A percentile compares a stretch with the other conserved stretches of the same genome.
Conservation (phyloP, 64 coral and sea anemone genomes). For the Catalaphyllia jardinei region DNA sequence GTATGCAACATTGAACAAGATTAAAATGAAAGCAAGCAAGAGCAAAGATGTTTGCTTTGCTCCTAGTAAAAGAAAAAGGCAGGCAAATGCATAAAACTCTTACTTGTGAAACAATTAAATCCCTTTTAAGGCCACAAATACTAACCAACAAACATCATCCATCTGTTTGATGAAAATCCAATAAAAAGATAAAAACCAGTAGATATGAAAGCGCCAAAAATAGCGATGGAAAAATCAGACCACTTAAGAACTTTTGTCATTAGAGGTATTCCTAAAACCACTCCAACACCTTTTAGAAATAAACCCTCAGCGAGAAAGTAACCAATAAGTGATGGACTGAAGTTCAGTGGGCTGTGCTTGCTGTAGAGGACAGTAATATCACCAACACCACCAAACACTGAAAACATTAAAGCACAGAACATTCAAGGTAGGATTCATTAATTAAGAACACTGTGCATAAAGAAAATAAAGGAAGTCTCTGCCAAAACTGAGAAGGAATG, state of each 20-base stretch:
- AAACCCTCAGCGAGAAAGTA: slow-evolving; percentile 72
- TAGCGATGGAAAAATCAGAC: slow-evolving; percentile 79
- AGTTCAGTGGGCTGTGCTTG: slow-evolving; percentile 67
- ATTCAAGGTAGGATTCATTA: neutral
- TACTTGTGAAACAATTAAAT: too few species aligned
- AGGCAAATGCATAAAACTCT: too few species aligned
- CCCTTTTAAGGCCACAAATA: neutral
- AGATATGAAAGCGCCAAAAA: slow-evolving; percentile 54
- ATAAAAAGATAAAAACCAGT: slow-evolving; percentile 60
- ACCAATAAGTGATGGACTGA: slow-evolving; percentile 72
- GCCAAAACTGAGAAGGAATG: too few species aligned
- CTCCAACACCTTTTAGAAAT: slow-evolving; percentile 70
- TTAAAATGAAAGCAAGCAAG: too few species aligned
- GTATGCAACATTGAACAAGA: too few species aligned
- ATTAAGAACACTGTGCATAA: too few species aligned
- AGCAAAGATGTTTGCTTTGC: too few species aligned
- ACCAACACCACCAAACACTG: slow-evolving; percentile 89
- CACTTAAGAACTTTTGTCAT: slow-evolving; percentile 59
- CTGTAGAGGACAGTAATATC: slow-evolving; percentile 80
- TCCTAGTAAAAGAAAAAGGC: too few species aligned
- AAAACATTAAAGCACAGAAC: slow-evolving; percentile 35
- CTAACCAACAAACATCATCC: slow-evolving; percentile 96
- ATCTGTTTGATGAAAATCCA: slow-evolving; percentile 63
- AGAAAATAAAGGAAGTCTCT: too few species aligned
- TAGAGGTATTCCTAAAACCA: slow-evolving; percentile 74